These are phyloP conservation scores for Serilophus lunatus DNA, from an alignment of 2,113 vertebrate species.

Conservation along the genomic window DNA sequence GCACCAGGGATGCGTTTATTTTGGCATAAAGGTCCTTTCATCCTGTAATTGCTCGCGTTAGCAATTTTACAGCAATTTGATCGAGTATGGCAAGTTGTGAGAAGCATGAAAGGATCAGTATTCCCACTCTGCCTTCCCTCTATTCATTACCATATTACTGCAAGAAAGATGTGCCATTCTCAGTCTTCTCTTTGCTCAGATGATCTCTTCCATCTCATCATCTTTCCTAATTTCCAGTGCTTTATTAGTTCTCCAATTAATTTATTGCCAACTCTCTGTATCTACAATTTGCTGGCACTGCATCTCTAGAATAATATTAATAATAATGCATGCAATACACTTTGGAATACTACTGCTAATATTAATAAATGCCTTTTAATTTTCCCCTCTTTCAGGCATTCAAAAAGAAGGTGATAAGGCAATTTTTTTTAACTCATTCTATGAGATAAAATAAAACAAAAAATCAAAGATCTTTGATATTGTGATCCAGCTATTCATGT, in stretches of 20 bases:
- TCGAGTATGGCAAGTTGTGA: background rate
- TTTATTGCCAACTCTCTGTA: background rate
- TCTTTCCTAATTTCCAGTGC: background rate
- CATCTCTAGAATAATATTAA: background rate
- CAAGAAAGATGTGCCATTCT: background rate
- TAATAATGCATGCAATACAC: background rate
- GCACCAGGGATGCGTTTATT: background rate
- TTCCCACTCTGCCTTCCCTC: background rate
- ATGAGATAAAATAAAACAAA: background rate
- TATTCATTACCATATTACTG: background rate
- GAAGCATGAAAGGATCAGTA: background rate
- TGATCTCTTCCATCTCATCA: background rate
- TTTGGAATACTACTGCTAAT: background rate
- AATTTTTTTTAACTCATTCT: background rate
- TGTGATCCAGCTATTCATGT: background rate
- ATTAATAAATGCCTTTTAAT: background rate
- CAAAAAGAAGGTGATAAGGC: background rate
- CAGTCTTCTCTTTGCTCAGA: background rate
- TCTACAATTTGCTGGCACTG: background rate
- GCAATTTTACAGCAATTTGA: background rate
- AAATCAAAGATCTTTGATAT: background rate
- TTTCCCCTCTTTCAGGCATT: background rate
- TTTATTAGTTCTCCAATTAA: constrained; percentile 2
- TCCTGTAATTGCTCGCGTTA: background rate
- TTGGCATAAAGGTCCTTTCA: background rate